Base-by-base conservation (phyloP, 2,888 invertebrate species). In the Ganaspis brasiliensis region DNA sequence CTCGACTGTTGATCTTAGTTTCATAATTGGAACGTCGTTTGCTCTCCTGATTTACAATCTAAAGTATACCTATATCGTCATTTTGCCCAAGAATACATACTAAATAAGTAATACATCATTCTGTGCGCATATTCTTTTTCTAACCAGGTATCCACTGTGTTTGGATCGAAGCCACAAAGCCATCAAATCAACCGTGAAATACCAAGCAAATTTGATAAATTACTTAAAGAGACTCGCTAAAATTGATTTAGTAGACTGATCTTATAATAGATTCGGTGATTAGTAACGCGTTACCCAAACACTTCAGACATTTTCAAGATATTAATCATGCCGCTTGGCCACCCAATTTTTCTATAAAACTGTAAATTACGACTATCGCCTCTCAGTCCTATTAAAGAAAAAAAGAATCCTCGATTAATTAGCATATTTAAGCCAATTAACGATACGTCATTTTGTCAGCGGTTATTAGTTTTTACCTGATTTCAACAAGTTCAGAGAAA, bases 381-480 rank as follows among this genome's bases (percentile, higher is more conserved):
- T 40, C 19, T 0, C 21, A 35, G n/a, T n/a, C n/a, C n/a, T n/a
- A n/a, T n/a, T n/a, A 63, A 6, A 63, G 35, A 21, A 45, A 24
- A 63, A 67, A 52, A 19, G 45, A 40, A 67, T 45, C 37, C 24
- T 24, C 21, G 67, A 45, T 45, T 67, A 67, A 67, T 67, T 67
- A 67, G 45, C 67, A 67, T 67, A 67, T 67, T 45, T 45, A 67
- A 45, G 45, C 40, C 24, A 40, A 67, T 67, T 45, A 45, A 45
- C 45, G 67, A 67, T 40, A 67, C 67, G 40, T 67, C 63, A 67
- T 67, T 67, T 67, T 67, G 67, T 67, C 63, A 63, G 63, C 63
- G 63, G 63, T 40, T 63, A 63, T 63, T 63, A 63, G 21, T 40
- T 63, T 63, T 63, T 63, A 63, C 63, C 63, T 63, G 63, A 63